These are phyloP conservation scores for Tetraodon nigroviridis DNA, from an alignment of 2,113 vertebrate species.

Conservation along the genomic window DNA sequence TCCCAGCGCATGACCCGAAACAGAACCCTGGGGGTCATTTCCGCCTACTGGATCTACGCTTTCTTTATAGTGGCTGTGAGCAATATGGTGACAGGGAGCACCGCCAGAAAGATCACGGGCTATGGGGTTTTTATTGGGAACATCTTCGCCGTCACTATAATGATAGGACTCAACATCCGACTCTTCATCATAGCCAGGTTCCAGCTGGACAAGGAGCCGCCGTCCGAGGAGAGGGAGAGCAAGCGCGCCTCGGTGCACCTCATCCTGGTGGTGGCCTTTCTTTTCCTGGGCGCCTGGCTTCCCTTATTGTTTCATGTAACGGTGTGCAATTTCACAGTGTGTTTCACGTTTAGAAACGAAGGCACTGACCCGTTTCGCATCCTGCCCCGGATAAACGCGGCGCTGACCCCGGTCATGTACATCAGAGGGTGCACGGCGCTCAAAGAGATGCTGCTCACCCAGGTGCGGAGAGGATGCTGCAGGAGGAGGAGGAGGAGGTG, in stretches of 20 bases:
- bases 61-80: conserved; percentile 62
- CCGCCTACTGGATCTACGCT: conserved; percentile 70
- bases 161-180: conserved; percentile 72
- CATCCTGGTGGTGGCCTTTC: conserved; percentile 69
- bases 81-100: conserved; percentile 54
- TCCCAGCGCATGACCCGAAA: conserved; percentile 64
- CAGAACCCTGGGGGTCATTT: conserved; percentile 65
- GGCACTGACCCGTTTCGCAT: conserved; percentile 70
- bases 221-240: conserved; percentile 63
- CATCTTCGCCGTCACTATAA: conserved; percentile 66
- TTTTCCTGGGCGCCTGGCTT: conserved; percentile 69
- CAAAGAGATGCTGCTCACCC: conserved; percentile 48
- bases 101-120: conserved; percentile 53
- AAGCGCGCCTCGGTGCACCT: conserved; percentile 71
- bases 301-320: conserved; percentile 66
- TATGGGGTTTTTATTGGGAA: conserved; percentile 66
- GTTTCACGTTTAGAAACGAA: conserved; percentile 65
- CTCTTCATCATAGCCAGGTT: conserved; percentile 72
- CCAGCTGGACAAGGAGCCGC: conserved; percentile 63
- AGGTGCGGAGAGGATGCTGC: conserved; percentile 53
- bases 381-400: conserved; percentile 70
- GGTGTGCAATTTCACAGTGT: conserved; percentile 57
- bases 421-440: conserved; percentile 67
- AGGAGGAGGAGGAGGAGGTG: conserved; percentile 44
- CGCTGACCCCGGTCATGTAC: conserved; percentile 72